Conservation (phyloP, 2,113 vertebrate genomes). For the Drymodes brunneopygia region DNA sequence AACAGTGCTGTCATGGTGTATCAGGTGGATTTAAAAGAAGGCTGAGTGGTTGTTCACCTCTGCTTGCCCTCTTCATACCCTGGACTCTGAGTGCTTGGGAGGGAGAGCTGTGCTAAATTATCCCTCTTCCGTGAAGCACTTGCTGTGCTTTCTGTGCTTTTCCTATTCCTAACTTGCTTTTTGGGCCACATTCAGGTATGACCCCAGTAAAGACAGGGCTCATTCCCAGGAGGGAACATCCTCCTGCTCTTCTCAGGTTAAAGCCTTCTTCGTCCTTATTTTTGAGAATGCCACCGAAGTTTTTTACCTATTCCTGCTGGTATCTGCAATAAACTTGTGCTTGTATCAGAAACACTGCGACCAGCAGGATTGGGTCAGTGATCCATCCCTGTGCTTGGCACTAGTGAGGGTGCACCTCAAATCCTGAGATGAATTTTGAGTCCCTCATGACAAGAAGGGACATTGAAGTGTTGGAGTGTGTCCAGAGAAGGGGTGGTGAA, state of each 20-base stretch:
- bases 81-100: neutral
- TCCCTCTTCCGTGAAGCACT: neutral
- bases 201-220: neutral
- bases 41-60: neutral
- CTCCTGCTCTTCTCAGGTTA: neutral
- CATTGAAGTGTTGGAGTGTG: fast-evolving
- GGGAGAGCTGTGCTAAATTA: neutral
- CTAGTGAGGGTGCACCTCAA: neutral
- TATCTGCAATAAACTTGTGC: neutral
- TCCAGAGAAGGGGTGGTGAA: neutral
- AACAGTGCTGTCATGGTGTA: neutral
- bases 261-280: neutral
- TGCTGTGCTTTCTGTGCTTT: neutral
- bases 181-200: neutral
- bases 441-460: neutral
- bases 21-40: neutral
- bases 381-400: neutral
- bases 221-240: neutral
- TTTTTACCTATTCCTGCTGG: neutral
- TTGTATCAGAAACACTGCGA: neutral
- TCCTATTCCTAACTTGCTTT: neutral
- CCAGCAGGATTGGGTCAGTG: neutral
- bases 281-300: neutral
- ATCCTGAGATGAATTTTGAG: neutral
- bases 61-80: neutral